Percentiles rank a stretch among this genome's conserved stretches.
These are phyloP conservation scores for Busseola fusca DNA, from an alignment of 2,888 invertebrate genomes.

Conservation along the genomic window DNA sequence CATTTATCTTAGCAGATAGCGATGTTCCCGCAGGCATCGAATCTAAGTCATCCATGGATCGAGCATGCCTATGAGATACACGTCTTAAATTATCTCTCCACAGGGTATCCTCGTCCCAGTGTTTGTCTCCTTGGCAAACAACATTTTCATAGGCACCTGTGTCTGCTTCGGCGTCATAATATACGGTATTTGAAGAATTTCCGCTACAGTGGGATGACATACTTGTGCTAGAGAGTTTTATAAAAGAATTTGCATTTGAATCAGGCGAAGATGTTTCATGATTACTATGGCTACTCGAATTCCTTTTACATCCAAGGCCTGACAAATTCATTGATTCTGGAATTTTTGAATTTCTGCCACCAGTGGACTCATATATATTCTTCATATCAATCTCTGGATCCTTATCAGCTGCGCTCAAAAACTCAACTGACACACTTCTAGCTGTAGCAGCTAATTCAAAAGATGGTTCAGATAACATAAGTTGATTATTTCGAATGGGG, in stretches of 20 bases:
- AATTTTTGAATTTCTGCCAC: constrained; percentile 89
- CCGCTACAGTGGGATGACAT: constrained; percentile 87
- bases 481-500: constrained; percentile 89
- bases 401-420: constrained; percentile 91
- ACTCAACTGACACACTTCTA: constrained; percentile 91
- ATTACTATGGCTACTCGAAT: constrained; percentile 70
- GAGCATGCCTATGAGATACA: constrained; percentile 94
- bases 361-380: constrained; percentile 92
- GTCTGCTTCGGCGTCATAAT: constrained; percentile 86
- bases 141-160: constrained; percentile 84
- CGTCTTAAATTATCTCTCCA: constrained; percentile 94
- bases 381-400: constrained; percentile 91
- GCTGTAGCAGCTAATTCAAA: constrained; percentile 89
- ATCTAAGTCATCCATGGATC: constrained; percentile 95
- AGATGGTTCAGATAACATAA: constrained; percentile 75
- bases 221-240: constrained; percentile 82
- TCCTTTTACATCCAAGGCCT: constrained; percentile 86
- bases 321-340: constrained; percentile 87
- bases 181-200: constrained; percentile 85
- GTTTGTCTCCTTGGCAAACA: constrained; percentile 90
- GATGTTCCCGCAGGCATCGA: constrained; percentile 72
- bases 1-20: constrained; percentile 69
- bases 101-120: constrained; percentile 95
- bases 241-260: constrained; percentile 71
- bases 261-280: constrained; percentile 74